Evolutionary conservation across 1,140 invertebrate genomes (phyloP).

Genomic region (Bilobella aurantiaca): DNA sequence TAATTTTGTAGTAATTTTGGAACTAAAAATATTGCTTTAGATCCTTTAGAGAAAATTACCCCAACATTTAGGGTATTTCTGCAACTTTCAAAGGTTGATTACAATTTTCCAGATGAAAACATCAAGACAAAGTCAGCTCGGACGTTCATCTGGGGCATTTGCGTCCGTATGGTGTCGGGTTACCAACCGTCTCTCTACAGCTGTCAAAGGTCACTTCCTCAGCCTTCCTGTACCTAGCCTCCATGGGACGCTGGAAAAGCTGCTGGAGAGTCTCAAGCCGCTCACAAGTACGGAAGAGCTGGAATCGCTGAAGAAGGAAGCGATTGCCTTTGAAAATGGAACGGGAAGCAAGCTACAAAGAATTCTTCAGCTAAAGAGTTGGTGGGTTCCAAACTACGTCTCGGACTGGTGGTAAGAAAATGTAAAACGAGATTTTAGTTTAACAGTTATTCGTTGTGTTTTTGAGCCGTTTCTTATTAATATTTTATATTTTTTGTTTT

Average conservation of each 20-base stretch:
- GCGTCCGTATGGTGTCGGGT: slow-evolving; percentile 43
- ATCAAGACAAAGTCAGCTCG: slow-evolving; percentile 39
- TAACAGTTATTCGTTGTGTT: neutral
- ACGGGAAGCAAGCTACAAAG: slow-evolving; percentile 43
- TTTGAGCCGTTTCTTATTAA: too few relatives aligned
- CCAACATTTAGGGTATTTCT: too few relatives aligned
- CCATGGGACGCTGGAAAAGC: slow-evolving; percentile 39
- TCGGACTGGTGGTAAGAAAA: slow-evolving; percentile 47
- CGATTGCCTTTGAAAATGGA: slow-evolving; percentile 42
- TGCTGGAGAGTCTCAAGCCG: slow-evolving; percentile 43
- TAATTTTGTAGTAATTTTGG: too few relatives aligned
- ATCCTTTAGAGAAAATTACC: too few relatives aligned
- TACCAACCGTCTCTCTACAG: slow-evolving; percentile 44
- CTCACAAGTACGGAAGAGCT: slow-evolving; percentile 43
- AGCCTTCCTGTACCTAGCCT: slow-evolving; percentile 44
- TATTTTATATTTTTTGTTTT: too few relatives aligned
- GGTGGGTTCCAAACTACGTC: slow-evolving; percentile 47
- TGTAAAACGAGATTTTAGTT: neutral
- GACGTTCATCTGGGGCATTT: slow-evolving; percentile 41
- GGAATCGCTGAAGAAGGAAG: slow-evolving; percentile 39
- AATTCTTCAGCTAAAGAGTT: slow-evolving; percentile 44
- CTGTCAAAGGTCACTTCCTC: slow-evolving; percentile 44
- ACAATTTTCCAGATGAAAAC: slow-evolving; percentile 42
- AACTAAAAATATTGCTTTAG: too few relatives aligned
- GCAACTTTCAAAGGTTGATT: too few relatives aligned